These are phyloP conservation scores for Gonioctena quinquepunctata DNA, from an alignment of 1,140 invertebrate species.

Conservation along the genomic window DNA sequence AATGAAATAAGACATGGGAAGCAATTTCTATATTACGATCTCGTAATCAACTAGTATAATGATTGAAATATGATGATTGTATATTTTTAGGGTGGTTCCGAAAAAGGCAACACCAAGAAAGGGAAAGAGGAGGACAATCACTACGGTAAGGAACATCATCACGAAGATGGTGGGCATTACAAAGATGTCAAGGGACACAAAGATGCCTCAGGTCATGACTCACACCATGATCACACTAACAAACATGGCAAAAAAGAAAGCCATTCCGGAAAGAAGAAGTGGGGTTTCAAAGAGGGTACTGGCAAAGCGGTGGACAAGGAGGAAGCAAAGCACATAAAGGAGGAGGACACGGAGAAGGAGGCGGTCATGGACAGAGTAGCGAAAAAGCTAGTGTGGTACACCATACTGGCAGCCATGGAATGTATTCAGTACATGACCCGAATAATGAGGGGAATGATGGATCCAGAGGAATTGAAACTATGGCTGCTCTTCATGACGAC, in stretches of 20 bases:
- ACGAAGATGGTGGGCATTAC: constrained; percentile 62
- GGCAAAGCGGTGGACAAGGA: constrained; percentile 25
- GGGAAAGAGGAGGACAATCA: constrained; percentile 58
- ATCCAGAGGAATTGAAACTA: neutral
- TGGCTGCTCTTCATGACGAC: neutral
- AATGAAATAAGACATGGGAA: too few species aligned
- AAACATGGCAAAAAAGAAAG: constrained; percentile 58
- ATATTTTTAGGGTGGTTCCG: constrained; percentile 48
- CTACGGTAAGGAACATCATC: constrained; percentile 63
- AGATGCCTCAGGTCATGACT: constrained; percentile 59
- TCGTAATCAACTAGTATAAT: too few species aligned
- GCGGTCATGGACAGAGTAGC: neutral
- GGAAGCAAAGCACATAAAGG: constrained; percentile 16
- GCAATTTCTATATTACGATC: too few species aligned
- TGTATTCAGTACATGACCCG: constrained; percentile 17
- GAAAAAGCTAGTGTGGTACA: too few species aligned
- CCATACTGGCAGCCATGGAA: constrained; percentile 10
- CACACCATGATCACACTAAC: constrained; percentile 58
- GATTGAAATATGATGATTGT: too few species aligned
- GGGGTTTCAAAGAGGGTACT: constrained; percentile 56
- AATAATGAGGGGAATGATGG: too few species aligned
- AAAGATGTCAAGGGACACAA: constrained; percentile 63
- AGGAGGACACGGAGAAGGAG: neutral
- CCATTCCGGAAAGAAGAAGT: constrained; percentile 62
- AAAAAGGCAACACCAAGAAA: constrained; percentile 58